phyloP scores from a whole-genome alignment of 2,888 invertebrate species.

The Crepidodera aurea region DNA sequence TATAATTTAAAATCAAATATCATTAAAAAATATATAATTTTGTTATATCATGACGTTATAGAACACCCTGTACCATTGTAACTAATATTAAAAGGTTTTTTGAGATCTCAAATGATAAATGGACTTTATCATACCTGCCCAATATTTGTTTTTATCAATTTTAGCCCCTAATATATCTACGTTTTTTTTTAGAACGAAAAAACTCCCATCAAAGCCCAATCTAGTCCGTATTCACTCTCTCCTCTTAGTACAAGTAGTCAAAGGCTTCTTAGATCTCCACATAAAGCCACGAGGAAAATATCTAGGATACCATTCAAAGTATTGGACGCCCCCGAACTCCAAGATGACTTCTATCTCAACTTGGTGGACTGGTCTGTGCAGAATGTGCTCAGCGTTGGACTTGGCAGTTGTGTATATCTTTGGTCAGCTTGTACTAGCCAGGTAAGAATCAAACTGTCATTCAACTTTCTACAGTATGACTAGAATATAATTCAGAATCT shows the following conservation, averaged over 20 bases:
- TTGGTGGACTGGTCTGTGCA: conserved; percentile 98
- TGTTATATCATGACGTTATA: too few relatives aligned
- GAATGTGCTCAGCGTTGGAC: conserved; percentile 96
- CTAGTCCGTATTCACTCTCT: conserved; percentile 90
- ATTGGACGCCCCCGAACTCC: conserved; percentile 93
- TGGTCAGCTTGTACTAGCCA: conserved; percentile 99
- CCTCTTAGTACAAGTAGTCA: conserved; percentile 96
- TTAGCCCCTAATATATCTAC: too few relatives aligned
- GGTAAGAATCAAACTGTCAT: conserved; percentile 59
- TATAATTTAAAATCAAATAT: too few relatives aligned
- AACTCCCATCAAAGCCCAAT: conserved; percentile 74
- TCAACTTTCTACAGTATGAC: not conserved
- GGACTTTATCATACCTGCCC: too few relatives aligned
- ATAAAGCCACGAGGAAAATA: conserved; percentile 98
- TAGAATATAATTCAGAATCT: too few relatives aligned
- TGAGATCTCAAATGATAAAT: too few relatives aligned
- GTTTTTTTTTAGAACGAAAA: conserved; percentile 67
- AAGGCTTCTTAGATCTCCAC: conserved; percentile 89
- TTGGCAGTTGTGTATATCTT: conserved; percentile 96
- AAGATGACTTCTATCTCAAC: conserved; percentile 99
- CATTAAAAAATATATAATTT: too few relatives aligned
- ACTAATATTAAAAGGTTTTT: too few relatives aligned
- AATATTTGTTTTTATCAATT: too few relatives aligned
- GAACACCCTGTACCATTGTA: too few relatives aligned
- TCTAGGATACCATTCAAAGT: conserved; percentile 97